Conservation (phyloP, 2,113 vertebrate genomes). For the Pluvialis apricaria region DNA sequence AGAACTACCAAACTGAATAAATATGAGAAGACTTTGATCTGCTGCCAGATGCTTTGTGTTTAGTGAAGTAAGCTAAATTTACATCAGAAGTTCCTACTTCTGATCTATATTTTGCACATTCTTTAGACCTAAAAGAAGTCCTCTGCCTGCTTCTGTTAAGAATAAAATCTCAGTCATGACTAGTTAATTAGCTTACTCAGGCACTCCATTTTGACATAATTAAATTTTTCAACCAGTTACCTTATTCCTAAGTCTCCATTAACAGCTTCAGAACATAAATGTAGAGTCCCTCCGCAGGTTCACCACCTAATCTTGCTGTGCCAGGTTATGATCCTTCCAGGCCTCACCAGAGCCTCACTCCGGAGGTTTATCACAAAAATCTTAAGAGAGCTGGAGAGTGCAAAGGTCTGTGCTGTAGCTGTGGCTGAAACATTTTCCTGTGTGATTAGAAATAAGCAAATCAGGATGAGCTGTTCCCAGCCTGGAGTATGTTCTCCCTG, state of each 20-base stretch:
- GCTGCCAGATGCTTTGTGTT: not conserved
- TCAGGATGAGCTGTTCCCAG: not conserved
- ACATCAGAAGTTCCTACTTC: not conserved
- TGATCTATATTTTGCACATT: not conserved
- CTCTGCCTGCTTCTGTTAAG: not conserved
- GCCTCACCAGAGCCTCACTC: not conserved
- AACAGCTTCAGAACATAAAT: not conserved
- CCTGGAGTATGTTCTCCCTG: not conserved
- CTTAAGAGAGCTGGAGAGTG: not conserved
- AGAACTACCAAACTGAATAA: not conserved
- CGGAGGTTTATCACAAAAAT: not conserved
- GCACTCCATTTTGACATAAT: not conserved
- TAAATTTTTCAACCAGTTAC: not conserved
- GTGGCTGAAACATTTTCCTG: not conserved
- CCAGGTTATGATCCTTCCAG: not conserved
- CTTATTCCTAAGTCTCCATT: not conserved
- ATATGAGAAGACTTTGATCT: not conserved
- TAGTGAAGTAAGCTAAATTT: not conserved
- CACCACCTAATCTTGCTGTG: not conserved
- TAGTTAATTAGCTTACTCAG: not conserved
- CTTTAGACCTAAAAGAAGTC: not conserved
- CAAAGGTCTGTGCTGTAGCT: not conserved
- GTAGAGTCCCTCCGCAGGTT: not conserved
- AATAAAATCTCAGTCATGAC: not conserved
- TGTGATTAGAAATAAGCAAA: not conserved